These are phyloP conservation scores for Acanthiza pusilla DNA, from an alignment of 2,797 vertebrate genomes.

Conservation along the genomic window DNA sequence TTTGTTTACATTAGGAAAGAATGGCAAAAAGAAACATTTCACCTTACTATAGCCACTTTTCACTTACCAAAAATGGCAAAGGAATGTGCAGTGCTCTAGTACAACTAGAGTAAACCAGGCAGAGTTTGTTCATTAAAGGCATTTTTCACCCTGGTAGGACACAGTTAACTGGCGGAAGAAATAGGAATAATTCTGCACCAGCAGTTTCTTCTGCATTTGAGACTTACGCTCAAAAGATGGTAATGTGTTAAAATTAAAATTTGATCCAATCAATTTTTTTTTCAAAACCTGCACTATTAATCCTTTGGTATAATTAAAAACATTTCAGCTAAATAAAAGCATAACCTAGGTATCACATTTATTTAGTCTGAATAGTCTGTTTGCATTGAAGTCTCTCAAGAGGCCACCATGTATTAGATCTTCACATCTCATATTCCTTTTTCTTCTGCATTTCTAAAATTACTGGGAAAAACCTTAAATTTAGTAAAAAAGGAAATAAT, in stretches of 20 bases:
- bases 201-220: not conserved
- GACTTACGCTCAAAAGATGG: not conserved
- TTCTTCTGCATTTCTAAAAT: not conserved
- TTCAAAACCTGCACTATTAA: not conserved
- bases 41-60: not conserved
- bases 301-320: not conserved
- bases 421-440: not conserved
- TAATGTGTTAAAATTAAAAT: not conserved
- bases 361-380: not conserved
- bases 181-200: not conserved
- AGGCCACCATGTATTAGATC: not conserved
- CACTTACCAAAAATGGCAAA: not conserved
- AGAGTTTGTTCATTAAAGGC: not conserved
- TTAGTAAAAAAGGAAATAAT: fast-evolving
- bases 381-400: not conserved
- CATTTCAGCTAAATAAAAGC: not conserved
- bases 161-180: not conserved
- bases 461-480: not conserved
- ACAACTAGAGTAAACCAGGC: not conserved
- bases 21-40: not conserved
- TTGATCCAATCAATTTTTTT: not conserved
- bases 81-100: not conserved
- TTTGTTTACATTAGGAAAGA: not conserved
- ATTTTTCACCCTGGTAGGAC: not conserved
- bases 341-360: not conserved